A percentile compares a stretch with the other conserved stretches of the same genome.
These are phyloP conservation scores for Atta cephalotes DNA, from an alignment of 1,140 invertebrate species.

Conservation along the genomic window DNA sequence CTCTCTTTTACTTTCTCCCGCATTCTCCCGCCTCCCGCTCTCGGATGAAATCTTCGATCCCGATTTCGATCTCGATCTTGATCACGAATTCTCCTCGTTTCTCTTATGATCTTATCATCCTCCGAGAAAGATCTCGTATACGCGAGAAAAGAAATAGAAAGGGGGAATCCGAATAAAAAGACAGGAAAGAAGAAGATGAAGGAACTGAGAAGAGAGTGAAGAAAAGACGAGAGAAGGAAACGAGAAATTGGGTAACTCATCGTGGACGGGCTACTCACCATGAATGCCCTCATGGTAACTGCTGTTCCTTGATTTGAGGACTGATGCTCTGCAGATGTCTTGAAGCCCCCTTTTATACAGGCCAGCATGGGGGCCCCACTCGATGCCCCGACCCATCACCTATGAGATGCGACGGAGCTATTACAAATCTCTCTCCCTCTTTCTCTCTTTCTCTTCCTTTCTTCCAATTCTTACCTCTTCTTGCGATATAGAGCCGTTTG, in stretches of 20 bases:
- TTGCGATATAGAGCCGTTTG: neutral
- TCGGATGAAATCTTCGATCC: conserved; percentile 35
- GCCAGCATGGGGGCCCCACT: conserved; percentile 81
- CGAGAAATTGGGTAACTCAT: conserved; percentile 31
- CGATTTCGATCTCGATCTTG: conserved; percentile 14
- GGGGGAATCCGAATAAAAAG: neutral
- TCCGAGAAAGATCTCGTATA: neutral
- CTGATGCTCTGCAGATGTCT: conserved; percentile 85
- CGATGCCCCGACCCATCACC: conserved; percentile 83
- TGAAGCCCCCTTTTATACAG: conserved; percentile 84
- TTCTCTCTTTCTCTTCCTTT: conserved; percentile 71
- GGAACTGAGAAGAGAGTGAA: neutral
- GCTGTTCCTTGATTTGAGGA: conserved; percentile 86
- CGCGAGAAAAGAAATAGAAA: neutral
- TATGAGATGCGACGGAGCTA: conserved; percentile 83
- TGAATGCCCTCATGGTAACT: conserved; percentile 86
- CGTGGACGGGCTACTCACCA: conserved; percentile 83
- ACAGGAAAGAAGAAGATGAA: neutral
- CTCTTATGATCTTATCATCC: conserved; percentile 39
- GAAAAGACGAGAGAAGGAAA: neutral
- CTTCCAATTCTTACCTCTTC: conserved; percentile 53
- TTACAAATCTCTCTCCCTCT: conserved; percentile 83
- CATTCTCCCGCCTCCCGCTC: conserved; percentile 22
- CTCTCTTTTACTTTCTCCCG: conserved; percentile 65
- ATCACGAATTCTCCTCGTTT: conserved; percentile 9